phyloP scores from a whole-genome alignment of 2,888 invertebrate genomes.

The Ferdinandea cuprea region DNA sequence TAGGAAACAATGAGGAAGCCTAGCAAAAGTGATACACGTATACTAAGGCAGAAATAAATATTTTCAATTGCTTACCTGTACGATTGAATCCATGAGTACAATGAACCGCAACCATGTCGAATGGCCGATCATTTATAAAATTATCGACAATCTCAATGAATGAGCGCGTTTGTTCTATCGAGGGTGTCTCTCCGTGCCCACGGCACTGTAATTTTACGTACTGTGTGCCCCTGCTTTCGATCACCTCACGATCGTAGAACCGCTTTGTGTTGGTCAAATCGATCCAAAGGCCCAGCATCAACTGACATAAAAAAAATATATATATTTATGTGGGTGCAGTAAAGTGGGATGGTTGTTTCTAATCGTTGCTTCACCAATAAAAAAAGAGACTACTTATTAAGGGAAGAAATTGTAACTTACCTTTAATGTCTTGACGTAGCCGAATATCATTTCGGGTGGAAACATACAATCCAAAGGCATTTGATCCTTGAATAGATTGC shows the following conservation, averaged over 20 bases:
- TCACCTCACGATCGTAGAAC: constrained; percentile 93
- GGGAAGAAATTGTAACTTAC: constrained; percentile 82
- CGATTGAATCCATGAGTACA: constrained; percentile 99
- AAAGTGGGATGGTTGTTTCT: no score
- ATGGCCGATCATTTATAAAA: constrained; percentile 91
- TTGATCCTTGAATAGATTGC: constrained; percentile 90
- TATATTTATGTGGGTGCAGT: no score
- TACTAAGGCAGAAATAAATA: neutral
- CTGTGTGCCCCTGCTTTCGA: constrained; percentile 90
- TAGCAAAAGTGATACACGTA: constrained; percentile 8
- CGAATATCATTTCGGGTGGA: constrained; percentile 93
- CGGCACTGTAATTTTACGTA: constrained; percentile 95
- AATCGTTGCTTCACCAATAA: no score
- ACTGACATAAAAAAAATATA: no score
- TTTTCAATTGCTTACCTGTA: constrained; percentile 85
- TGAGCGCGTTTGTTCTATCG: constrained; percentile 90
- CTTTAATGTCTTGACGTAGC: constrained; percentile 89
- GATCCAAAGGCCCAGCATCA: constrained; percentile 96
- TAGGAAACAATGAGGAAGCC: constrained; percentile 96
- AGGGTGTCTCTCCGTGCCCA: constrained; percentile 97
- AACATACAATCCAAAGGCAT: constrained; percentile 93
- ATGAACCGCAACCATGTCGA: constrained; percentile 90
- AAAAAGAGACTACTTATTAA: neutral
- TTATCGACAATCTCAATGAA: constrained; percentile 92
- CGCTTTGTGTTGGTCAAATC: constrained; percentile 97